Conservation (phyloP, 2,888 invertebrate genomes). For the Drosophila atripex region DNA sequence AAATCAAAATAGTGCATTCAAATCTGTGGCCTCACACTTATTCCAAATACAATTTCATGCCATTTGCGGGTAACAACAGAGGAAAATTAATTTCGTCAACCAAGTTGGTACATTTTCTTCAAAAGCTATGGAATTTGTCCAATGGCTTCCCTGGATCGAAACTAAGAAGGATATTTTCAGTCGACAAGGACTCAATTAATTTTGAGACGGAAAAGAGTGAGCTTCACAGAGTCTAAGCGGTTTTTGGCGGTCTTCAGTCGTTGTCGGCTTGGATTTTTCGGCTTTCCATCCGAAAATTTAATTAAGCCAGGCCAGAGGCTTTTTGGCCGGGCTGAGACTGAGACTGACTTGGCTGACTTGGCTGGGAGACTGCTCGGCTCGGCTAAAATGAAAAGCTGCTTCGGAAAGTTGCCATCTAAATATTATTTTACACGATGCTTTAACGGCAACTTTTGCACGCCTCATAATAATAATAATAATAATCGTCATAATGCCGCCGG, state of each 20-base stretch:
- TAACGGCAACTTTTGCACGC: slow-evolving; percentile 78
- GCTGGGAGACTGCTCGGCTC: no score
- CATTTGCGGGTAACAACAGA: slow-evolving; percentile 46
- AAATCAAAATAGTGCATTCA: slow-evolving; percentile 4
- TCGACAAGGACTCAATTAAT: slow-evolving; percentile 68
- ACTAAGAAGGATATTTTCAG: slow-evolving; percentile 11
- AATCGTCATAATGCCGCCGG: slow-evolving; percentile 77
- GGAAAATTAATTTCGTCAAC: slow-evolving; percentile 64
- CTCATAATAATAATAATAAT: slow-evolving; percentile 71
- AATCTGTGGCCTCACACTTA: background rate
- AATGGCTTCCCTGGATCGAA: slow-evolving; percentile 55
- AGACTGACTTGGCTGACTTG: no score
- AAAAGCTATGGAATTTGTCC: slow-evolving; percentile 53
- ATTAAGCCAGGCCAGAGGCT: slow-evolving; percentile 60
- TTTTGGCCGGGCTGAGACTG: slow-evolving; percentile 3
- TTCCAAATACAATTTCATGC: slow-evolving; percentile 14
- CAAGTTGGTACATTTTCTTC: slow-evolving; percentile 42
- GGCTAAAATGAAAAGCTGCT: background rate
- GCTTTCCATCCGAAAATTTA: slow-evolving; percentile 64
- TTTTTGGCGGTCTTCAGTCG: slow-evolving; percentile 62
- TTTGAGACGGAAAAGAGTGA: slow-evolving; percentile 44
- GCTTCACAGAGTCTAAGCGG: slow-evolving; percentile 7
- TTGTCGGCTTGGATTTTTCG: slow-evolving; percentile 61
- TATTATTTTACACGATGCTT: slow-evolving; percentile 79
- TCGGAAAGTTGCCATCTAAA: slow-evolving; percentile 66